phyloP scores from a whole-genome alignment of 2,888 invertebrate species.

The Antitype chi region DNA sequence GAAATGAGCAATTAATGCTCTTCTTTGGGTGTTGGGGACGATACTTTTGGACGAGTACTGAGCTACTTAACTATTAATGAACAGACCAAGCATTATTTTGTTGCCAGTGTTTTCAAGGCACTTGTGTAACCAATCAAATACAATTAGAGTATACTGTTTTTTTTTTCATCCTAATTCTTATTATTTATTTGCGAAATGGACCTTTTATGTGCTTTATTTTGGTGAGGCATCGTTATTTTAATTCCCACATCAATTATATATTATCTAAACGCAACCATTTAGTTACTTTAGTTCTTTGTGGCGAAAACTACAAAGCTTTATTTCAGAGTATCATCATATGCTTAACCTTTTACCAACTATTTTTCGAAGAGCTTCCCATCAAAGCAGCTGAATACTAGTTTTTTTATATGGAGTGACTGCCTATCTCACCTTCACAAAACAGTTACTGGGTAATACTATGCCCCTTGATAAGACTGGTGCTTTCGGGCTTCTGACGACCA shows the following conservation, averaged over 20 bases:
- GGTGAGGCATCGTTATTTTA: neutral
- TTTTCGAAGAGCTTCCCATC: too few species aligned
- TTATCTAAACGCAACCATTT: neutral
- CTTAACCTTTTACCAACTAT: too few species aligned
- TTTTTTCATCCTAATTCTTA: neutral
- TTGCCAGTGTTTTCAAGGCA: neutral
- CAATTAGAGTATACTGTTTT: neutral
- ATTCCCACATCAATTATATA: neutral
- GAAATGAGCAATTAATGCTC: constrained; percentile 17
- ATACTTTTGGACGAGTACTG: neutral
- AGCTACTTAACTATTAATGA: constrained; percentile 1
- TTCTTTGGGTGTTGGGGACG: constrained; percentile 11
- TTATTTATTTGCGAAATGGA: neutral
- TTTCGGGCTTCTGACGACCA: too few species aligned
- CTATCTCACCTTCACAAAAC: too few species aligned
- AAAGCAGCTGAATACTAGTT: too few species aligned
- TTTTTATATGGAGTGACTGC: too few species aligned
- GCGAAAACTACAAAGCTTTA: neutral
- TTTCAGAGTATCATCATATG: too few species aligned
- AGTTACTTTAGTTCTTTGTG: neutral
- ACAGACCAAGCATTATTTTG: neutral
- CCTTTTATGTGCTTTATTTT: neutral
- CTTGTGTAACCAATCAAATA: too few species aligned
- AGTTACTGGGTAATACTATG: too few species aligned
- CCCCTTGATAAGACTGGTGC: too few species aligned